Conservation (phyloP, 1,140 invertebrate genomes). For the Anoplolepis gracilipes region DNA sequence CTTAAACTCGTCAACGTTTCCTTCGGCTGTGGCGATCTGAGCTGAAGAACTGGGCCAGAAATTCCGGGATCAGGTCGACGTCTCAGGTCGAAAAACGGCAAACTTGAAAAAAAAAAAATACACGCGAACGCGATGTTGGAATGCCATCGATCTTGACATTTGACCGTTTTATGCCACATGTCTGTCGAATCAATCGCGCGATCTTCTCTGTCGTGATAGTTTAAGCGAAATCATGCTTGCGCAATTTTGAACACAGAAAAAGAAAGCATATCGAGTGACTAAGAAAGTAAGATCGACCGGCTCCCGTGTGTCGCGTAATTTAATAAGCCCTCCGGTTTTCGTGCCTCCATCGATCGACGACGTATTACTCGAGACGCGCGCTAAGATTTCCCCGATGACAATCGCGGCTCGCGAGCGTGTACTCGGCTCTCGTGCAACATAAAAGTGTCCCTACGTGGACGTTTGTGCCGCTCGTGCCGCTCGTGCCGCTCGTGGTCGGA, state of each 20-base stretch:
- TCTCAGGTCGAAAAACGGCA: neutral
- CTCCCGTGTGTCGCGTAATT: constrained; percentile 63
- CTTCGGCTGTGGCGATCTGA: constrained; percentile 60
- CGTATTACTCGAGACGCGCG: constrained; percentile 51
- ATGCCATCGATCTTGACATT: no score
- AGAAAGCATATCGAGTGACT: neutral
- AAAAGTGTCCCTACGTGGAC: constrained; percentile 68
- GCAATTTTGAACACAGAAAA: neutral
- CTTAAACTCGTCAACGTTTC: constrained; percentile 60
- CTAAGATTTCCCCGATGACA: constrained; percentile 72
- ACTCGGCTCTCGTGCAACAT: constrained; percentile 67
- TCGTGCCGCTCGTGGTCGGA: constrained; percentile 65
- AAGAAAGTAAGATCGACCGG: constrained; percentile 46
- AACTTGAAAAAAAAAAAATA: constrained; percentile 25
- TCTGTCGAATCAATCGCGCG: neutral
- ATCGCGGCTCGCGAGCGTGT: constrained; percentile 63
- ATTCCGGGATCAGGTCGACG: constrained; percentile 25
- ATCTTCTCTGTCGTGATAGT: neutral
- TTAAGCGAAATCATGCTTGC: constrained; percentile 34
- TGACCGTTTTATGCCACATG: neutral
- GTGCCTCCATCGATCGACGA: constrained; percentile 53
- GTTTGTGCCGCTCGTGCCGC: constrained; percentile 64
- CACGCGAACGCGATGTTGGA: neutral
- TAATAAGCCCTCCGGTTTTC: constrained; percentile 68
- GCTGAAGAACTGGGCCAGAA: neutral